Evolutionary conservation across 2,797 vertebrate genomes (phyloP), one percentile per base, ranked within the genome.

Genomic region (Spinus pinus): DNA sequence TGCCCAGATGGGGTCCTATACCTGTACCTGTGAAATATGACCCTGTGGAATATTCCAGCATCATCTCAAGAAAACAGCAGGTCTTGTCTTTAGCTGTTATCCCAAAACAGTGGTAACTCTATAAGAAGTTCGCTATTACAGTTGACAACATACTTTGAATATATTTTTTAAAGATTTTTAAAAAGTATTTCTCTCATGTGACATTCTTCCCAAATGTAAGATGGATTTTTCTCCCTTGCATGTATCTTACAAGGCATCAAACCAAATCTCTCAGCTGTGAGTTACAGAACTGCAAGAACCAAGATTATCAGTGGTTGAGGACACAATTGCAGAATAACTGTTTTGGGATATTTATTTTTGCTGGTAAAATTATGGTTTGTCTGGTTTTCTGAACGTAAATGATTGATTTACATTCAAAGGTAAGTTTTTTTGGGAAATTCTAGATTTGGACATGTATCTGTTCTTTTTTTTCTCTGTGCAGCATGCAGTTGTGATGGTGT

Each of bases 401-500:
- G 10, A 33, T 86, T 84, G 6, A 23, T 78, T 91, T 66, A 27
- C 5, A 31, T 58, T 37, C 51, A 79, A 79, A 89, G 10, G 14
- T 28, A 20, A 50, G 22, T 12, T 39, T 69, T 69, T 61, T 70
- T 49, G 8, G 12, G 21, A 51, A 47, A 30, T 31, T 62, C 37
- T 47, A 11, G 25, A 7, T 53, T 82, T 58, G 51, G 23, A 17
- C 2, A 3, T n/a, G 5, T 33, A 23, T n/a, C 30, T 80, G 14
- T 31, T 44, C 54, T 77, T 51, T 77, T 66, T 84, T 66, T 13
- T 5, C 39, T 41, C 6, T 44, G 10, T 75, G 46, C 81, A 98
- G 98, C 70, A 12, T 98, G 98, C 92, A 91, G 42, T 31, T 98
- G 98, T 86, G 86, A 97, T 74, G 97, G 94, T 11, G 53, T 96